Evolutionary conservation across 2,797 vertebrate species (phyloP).

Genomic region (Phalloptychus januarius): DNA sequence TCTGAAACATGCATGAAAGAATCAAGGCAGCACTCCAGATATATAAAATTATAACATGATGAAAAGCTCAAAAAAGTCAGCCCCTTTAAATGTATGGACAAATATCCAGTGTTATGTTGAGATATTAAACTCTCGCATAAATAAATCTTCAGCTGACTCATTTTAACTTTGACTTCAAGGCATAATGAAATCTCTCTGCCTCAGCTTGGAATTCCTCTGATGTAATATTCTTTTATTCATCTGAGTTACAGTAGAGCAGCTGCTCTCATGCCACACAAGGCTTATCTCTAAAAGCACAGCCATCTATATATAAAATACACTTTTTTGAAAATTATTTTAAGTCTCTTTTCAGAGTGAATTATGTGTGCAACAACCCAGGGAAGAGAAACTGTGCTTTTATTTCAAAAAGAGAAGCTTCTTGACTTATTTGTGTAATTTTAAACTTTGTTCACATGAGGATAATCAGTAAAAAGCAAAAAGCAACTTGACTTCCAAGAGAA

Average conservation of each 20-base stretch:
- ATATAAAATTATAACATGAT: too few relatives aligned
- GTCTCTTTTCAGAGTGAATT: not conserved
- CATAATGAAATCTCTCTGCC: not conserved
- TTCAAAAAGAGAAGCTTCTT: not conserved
- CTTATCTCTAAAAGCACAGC: constrained; percentile 11
- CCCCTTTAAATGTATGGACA: too few relatives aligned
- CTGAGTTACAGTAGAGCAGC: constrained; percentile 19
- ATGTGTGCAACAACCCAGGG: not conserved
- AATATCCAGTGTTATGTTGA: not conserved
- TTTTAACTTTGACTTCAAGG: constrained; percentile 9
- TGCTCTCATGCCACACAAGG: constrained; percentile 10
- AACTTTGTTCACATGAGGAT: not conserved
- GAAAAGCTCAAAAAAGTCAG: too few relatives aligned
- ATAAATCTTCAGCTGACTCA: not conserved
- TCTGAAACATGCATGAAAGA: too few relatives aligned
- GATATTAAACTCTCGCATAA: not conserved
- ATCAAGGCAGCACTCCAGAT: too few relatives aligned
- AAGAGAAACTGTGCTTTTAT: not conserved
- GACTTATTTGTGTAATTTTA: not conserved
- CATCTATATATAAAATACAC: not conserved
- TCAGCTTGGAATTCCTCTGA: constrained; percentile 18
- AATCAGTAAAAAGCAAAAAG: not conserved
- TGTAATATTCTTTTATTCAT: constrained; percentile 29
- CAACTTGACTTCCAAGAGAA: constrained; percentile 2
- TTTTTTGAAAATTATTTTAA: not conserved